phyloP scores from a whole-genome alignment of 2,888 invertebrate species.

The Holacanthella duospinosa region DNA sequence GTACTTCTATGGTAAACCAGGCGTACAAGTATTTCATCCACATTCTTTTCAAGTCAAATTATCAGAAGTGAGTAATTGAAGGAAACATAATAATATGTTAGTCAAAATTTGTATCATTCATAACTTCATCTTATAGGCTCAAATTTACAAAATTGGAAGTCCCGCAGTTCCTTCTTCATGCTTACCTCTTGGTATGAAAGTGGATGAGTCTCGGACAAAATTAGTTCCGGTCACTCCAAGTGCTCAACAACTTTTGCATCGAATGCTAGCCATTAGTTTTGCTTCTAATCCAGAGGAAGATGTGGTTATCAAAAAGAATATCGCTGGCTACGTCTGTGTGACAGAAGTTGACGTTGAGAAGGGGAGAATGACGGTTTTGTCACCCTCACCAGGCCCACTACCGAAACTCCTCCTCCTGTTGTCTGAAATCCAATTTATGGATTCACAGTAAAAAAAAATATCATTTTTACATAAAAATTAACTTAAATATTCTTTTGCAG shows the following conservation, averaged over 20 bases:
- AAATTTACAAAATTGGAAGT: slow-evolving; percentile 88
- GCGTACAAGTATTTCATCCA: slow-evolving; percentile 67
- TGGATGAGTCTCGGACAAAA: slow-evolving; percentile 81
- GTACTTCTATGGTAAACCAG: slow-evolving; percentile 77
- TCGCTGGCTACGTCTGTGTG: slow-evolving; percentile 82
- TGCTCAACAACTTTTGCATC: slow-evolving; percentile 63
- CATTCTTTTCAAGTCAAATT: slow-evolving; percentile 91
- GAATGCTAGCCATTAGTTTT: slow-evolving; percentile 78
- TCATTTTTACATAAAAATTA: too few species aligned
- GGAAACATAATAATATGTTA: not conserved
- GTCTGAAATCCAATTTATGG: slow-evolving; percentile 91
- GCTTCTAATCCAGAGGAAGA: slow-evolving; percentile 65
- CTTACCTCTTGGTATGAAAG: slow-evolving; percentile 90
- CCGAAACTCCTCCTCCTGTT: slow-evolving; percentile 76
- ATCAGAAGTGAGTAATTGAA: slow-evolving; percentile 52
- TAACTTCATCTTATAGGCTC: slow-evolving; percentile 46
- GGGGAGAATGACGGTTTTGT: slow-evolving; percentile 75
- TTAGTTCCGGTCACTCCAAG: slow-evolving; percentile 66
- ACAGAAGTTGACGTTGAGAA: slow-evolving; percentile 81
- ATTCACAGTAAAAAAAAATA: slow-evolving; percentile 62
- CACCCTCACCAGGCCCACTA: slow-evolving; percentile 86
- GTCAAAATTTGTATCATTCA: too few species aligned
- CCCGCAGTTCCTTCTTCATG: slow-evolving; percentile 88
- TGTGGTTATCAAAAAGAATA: slow-evolving; percentile 74
- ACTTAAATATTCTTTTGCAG: too few species aligned